Conservation (phyloP, 2,797 vertebrate species). For the Kryptolebias ocellatus region DNA sequence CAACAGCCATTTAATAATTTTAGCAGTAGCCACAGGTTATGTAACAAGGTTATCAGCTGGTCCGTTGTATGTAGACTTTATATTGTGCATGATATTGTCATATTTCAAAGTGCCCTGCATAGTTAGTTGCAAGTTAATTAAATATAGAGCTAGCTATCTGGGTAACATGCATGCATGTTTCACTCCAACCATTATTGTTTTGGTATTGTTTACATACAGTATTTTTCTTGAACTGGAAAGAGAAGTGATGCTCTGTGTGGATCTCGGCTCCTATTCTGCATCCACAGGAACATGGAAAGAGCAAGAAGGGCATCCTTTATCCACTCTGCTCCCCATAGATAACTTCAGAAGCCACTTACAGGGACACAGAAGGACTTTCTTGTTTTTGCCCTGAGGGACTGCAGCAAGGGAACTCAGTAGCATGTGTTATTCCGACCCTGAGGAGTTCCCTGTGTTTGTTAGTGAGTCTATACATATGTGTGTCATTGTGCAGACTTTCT, state of each 20-base stretch:
- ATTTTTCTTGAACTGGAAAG: conserved; percentile 22
- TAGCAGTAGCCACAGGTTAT: conserved; percentile 20
- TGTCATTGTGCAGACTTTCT: neutral
- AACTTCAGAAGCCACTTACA: conserved; percentile 55
- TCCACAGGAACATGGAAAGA: conserved; percentile 23
- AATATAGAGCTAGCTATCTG: conserved; percentile 37
- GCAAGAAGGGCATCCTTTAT: conserved; percentile 54
- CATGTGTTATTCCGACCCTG: conserved; percentile 51
- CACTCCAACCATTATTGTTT: neutral
- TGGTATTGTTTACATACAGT: neutral
- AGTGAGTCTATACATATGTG: conserved; percentile 14
- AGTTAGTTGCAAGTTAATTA: conserved; percentile 50
- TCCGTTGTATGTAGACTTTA: conserved; percentile 18
- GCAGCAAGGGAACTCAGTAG: conserved; percentile 39
- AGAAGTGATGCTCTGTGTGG: neutral
- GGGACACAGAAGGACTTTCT: conserved; percentile 55
- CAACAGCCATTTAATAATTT: conserved; percentile 46
- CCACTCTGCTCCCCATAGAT: conserved; percentile 46
- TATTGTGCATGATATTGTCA: conserved; percentile 28
- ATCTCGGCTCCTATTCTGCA: conserved; percentile 16
- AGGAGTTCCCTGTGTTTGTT: conserved; percentile 29
- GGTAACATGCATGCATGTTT: neutral
- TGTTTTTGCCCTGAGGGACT: conserved; percentile 52
- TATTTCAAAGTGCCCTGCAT: conserved; percentile 18
- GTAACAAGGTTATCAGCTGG: conserved; percentile 14